Conservation (phyloP, 2,113 vertebrate genomes). For the Smithornis capensis region DNA sequence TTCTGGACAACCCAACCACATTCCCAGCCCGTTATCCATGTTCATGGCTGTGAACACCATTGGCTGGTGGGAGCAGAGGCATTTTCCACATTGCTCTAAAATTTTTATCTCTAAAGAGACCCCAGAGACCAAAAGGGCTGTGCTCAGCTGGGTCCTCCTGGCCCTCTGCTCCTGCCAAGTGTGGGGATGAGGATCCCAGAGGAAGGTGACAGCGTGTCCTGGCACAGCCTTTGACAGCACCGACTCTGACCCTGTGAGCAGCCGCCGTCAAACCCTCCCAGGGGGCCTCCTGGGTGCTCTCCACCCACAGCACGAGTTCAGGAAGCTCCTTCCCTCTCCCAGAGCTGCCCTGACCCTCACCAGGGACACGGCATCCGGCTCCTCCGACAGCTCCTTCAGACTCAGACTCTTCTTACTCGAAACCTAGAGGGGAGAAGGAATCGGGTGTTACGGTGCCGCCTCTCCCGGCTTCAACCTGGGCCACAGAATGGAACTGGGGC, state of each 20-base stretch:
- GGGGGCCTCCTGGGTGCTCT: rapidly evolving
- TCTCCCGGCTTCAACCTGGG: not conserved
- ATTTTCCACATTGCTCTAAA: not conserved
- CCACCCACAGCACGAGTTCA: not conserved
- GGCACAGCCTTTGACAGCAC: rapidly evolving
- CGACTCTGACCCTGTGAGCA: rapidly evolving
- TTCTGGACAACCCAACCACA: not conserved
- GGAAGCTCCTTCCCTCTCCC: not conserved
- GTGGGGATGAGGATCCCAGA: not conserved
- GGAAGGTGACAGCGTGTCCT: rapidly evolving
- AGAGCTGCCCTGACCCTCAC: slow-evolving; percentile 72
- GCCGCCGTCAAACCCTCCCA: not conserved
- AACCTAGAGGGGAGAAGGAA: slow-evolving; percentile 58
- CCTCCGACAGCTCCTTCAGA: slow-evolving; percentile 85
- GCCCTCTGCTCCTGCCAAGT: not conserved
- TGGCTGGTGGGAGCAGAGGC: rapidly evolving
- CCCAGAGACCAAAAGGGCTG: not conserved
- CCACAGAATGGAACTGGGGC: not conserved
- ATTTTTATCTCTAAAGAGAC: not conserved
- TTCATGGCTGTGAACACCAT: not conserved
- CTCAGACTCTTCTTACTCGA: slow-evolving; percentile 91
- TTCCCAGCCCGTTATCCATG: not conserved
- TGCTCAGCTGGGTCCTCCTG: not conserved
- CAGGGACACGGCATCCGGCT: slow-evolving; percentile 80
- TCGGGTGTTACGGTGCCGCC: rapidly evolving